Evolutionary conservation across 2,888 invertebrate species (phyloP).

Genomic region (Pyralis farinalis): DNA sequence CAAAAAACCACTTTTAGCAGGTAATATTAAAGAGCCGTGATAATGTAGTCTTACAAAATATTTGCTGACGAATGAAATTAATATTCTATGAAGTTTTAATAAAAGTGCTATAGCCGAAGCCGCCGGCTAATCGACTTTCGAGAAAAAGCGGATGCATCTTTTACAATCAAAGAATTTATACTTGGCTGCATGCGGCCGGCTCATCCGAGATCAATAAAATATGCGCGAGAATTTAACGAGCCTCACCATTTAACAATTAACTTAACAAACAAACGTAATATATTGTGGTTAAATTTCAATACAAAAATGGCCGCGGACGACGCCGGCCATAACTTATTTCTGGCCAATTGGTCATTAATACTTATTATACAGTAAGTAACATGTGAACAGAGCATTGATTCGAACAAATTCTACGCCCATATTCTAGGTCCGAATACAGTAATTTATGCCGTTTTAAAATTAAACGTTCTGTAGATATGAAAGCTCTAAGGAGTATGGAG

Average conservation of each 20-base stretch:
- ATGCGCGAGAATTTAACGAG: conserved; percentile 70
- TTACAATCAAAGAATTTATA: conserved; percentile 73
- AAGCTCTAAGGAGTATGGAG: too few relatives aligned
- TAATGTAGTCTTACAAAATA: too few relatives aligned
- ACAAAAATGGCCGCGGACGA: conserved; percentile 58
- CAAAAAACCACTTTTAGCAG: too few relatives aligned
- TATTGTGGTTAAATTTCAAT: conserved; percentile 78
- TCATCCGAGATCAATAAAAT: conserved; percentile 57
- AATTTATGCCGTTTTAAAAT: too few relatives aligned
- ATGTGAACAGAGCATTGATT: too few relatives aligned
- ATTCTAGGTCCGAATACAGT: too few relatives aligned
- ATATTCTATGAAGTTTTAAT: conserved; percentile 27
- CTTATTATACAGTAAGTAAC: too few relatives aligned
- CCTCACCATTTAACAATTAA: conserved; percentile 77
- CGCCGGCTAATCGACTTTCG: conserved; percentile 34
- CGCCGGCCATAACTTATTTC: conserved; percentile 48
- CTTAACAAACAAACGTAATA: conserved; percentile 81
- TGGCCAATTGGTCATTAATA: neutral
- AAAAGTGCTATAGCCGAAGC: conserved; percentile 21
- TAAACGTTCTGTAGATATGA: too few relatives aligned
- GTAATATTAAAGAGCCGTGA: too few relatives aligned
- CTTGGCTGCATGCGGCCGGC: conserved; percentile 25
- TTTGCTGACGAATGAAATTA: neutral
- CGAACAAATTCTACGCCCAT: too few relatives aligned
- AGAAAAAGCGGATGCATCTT: conserved; percentile 61